Evolutionary conservation across 2,888 invertebrate genomes (phyloP).

Genomic region (Drosophila silvestris): DNA sequence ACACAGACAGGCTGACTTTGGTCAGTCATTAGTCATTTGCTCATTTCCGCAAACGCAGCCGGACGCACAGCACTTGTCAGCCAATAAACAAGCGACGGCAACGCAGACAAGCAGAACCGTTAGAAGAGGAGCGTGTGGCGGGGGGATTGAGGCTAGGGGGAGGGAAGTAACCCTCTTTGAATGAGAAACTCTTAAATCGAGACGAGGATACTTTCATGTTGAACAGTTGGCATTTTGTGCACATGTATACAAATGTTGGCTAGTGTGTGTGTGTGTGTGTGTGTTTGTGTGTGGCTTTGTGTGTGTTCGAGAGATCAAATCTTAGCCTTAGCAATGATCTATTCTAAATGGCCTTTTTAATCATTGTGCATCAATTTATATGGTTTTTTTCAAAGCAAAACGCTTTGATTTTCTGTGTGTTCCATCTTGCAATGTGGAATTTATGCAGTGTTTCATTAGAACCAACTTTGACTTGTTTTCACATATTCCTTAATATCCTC

Average conservation of each 20-base stretch:
- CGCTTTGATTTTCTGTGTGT: background rate
- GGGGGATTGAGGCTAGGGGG: background rate
- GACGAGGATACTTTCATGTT: constrained; percentile 5
- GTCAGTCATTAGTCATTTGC: constrained; percentile 82
- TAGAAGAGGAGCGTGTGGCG: too few species aligned
- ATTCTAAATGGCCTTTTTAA: background rate
- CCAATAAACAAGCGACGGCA: constrained; percentile 75
- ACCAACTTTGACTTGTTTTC: background rate
- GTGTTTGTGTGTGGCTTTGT: background rate
- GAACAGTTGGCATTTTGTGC: background rate
- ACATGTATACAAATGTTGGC: background rate
- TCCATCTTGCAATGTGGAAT: background rate
- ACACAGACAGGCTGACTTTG: constrained; percentile 35
- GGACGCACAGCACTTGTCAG: constrained; percentile 81
- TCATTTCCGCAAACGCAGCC: constrained; percentile 78
- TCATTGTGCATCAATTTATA: background rate
- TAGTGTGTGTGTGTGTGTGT: background rate
- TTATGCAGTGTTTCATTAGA: background rate
- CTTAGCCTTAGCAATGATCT: background rate
- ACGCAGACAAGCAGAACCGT: constrained; percentile 3
- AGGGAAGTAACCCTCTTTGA: background rate
- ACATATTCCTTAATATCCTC: background rate
- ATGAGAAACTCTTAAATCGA: constrained; percentile 17
- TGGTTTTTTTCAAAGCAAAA: background rate
- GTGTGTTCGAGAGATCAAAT: background rate